A percentile compares a stretch with the other conserved stretches of the same genome.
Conservation (phyloP, 1,140 invertebrate species). For the Caenorhabditis inopinata region DNA sequence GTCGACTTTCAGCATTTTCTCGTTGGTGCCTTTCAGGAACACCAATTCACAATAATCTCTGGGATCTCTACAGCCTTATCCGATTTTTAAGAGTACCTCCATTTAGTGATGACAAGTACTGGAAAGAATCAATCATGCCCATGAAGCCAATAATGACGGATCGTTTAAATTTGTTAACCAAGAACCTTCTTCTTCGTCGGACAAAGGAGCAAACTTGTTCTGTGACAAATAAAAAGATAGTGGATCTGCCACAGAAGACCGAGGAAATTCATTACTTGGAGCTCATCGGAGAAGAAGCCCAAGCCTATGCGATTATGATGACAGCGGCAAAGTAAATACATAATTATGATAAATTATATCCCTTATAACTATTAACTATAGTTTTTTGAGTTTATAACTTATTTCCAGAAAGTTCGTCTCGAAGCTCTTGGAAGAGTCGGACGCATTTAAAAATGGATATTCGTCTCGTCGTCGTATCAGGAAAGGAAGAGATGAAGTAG, state of each 20-base stretch:
- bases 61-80: constrained; percentile 82
- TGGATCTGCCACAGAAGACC: constrained; percentile 48
- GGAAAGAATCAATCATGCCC: constrained; percentile 68
- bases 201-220: constrained; percentile 58
- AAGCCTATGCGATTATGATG: constrained; percentile 56
- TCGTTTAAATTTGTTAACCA: constrained; percentile 57
- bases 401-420: constrained; percentile 52
- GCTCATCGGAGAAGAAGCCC: constrained; percentile 49
- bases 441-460: constrained; percentile 15
- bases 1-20: constrained; percentile 71
- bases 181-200: constrained; percentile 58
- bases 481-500: background rate
- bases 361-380: background rate
- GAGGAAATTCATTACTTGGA: constrained; percentile 51
- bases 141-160: constrained; percentile 43
- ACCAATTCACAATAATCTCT: constrained; percentile 87
- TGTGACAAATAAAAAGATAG: constrained; percentile 55
- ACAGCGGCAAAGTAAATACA: constrained; percentile 53
- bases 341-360: too few species aligned
- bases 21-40: constrained; percentile 88
- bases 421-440: constrained; percentile 41
- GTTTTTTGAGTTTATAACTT: background rate
- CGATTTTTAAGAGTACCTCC: constrained; percentile 72
- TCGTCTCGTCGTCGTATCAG: background rate
- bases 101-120: constrained; percentile 70